Evolutionary conservation across 2,888 invertebrate species (phyloP).

Genomic region (Mesorhabditis belari): DNA sequence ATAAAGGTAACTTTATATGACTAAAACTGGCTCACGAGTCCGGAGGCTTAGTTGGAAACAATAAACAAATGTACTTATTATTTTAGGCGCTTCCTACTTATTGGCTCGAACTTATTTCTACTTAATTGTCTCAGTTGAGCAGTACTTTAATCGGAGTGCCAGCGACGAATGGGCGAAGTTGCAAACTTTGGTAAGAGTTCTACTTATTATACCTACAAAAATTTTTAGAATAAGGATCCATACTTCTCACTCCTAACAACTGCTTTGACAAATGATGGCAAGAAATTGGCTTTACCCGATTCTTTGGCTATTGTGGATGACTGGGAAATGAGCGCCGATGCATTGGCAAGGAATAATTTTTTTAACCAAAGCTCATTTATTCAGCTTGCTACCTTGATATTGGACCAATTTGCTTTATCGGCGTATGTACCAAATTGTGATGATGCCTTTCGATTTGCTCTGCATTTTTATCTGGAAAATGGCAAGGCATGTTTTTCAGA

Average conservation of each 20-base stretch:
- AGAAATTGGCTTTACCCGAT: neutral
- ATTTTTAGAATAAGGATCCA: neutral
- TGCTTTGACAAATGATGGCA: neutral
- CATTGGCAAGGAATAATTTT: neutral
- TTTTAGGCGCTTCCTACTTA: neutral
- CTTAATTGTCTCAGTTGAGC: too few relatives aligned
- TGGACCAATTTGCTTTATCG: too few relatives aligned
- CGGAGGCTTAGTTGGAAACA: too few relatives aligned
- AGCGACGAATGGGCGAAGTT: too few relatives aligned
- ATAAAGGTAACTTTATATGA: neutral
- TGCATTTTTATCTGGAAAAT: neutral
- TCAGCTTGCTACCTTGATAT: neutral
- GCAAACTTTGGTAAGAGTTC: neutral
- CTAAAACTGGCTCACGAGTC: too few relatives aligned
- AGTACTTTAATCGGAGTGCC: too few relatives aligned
- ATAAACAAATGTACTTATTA: neutral
- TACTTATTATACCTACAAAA: neutral
- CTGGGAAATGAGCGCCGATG: neutral
- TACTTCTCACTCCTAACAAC: neutral
- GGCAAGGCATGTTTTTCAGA: too few relatives aligned
- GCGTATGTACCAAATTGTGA: neutral
- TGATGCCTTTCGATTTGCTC: neutral
- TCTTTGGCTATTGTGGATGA: neutral
- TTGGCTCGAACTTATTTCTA: neutral
- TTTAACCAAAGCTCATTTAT: neutral